Evolutionary conservation across 2,113 vertebrate genomes (phyloP), one percentile per base, ranked within the genome.

Genomic region (Hystrix cristata): DNA sequence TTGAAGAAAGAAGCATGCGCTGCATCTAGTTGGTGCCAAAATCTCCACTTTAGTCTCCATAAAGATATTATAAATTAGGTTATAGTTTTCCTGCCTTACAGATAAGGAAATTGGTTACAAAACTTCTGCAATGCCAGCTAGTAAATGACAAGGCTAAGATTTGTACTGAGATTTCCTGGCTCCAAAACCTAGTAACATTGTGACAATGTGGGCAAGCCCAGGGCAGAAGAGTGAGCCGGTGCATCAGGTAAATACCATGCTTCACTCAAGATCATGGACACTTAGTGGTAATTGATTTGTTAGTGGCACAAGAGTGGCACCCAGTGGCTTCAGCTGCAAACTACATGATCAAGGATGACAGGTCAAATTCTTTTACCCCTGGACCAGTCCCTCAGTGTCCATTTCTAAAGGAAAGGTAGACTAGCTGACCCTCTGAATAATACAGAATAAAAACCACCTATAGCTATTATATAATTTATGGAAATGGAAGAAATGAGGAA

Each of bases 311-410:
- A 88, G 88, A 92, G 94, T 90, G 97, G 55, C 97, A 97, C 95
- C 97, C 48, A 97, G 95, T 97, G 97, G 97, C 87, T 76, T 7
- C 18, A 59, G 43, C 31, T 85, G 18, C 59, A 92, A 95, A 96
- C 76, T 90, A 86, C 97, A 97, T 59, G 64, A 55, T 89, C 31
- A 83, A 79, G 34, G 78, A 43, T 65, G 34, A 25, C 3, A 74
- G 59, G 53, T 93, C 85, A 95, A 51, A 55, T 67, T 81, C 31
- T 92, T 72, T 83, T n/a, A 76, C 27, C 64, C 79, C 38, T 87
- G 71, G 25, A 27, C 55, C 57, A 71, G n/a, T 80, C 62, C 16
- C 59, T 90, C 29, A 60, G 51, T 91, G 88, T 94, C 29, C 14
- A 38, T 87, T 74, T 93, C 57, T 57, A 74, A 91, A 81, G 23